phyloP scores from a whole-genome alignment of 92 coral and sea anemone genomes.

The Plumapathes pennacea region DNA sequence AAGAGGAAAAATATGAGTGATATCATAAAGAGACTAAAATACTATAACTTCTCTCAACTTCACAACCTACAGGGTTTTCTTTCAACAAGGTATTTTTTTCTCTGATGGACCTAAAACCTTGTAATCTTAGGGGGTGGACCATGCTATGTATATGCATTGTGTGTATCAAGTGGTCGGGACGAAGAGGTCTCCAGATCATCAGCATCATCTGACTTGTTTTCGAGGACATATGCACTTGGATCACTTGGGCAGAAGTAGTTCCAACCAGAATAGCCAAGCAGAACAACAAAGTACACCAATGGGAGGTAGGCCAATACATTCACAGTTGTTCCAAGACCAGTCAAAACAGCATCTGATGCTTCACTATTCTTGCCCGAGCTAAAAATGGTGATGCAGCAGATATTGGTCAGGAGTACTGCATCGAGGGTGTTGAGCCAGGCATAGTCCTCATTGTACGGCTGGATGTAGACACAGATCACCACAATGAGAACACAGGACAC shows the following conservation, averaged over 20 bases:
- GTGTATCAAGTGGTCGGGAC: no score
- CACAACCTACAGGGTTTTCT: no score
- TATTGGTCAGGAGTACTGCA: slow-evolving; percentile 71
- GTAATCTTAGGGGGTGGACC: no score
- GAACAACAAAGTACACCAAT: slow-evolving; percentile 54
- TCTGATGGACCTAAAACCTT: no score
- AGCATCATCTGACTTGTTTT: no score
- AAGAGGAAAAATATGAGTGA: no score
- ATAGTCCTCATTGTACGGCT: slow-evolving; percentile 75
- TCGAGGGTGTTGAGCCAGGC: slow-evolving; percentile 75
- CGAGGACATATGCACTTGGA: no score
- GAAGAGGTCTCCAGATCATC: no score
- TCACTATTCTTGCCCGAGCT: slow-evolving; percentile 52
- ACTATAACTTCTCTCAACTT: no score
- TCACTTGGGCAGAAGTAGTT: slow-evolving; percentile 28
- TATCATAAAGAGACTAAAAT: no score
- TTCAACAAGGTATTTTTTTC: no score
- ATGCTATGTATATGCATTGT: no score
- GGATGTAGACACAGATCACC: slow-evolving; percentile 61
- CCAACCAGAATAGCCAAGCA: slow-evolving; percentile 26
- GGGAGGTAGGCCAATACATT: slow-evolving; percentile 77
- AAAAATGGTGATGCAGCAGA: slow-evolving; percentile 66
- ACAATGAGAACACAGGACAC: slow-evolving; percentile 56
- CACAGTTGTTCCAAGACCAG: slow-evolving; percentile 33
- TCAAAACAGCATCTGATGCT: slow-evolving; percentile 17